Evolutionary conservation across 2,888 invertebrate species (phyloP), one percentile per base, ranked within the genome.

Genomic region (Drosophila cognata): DNA sequence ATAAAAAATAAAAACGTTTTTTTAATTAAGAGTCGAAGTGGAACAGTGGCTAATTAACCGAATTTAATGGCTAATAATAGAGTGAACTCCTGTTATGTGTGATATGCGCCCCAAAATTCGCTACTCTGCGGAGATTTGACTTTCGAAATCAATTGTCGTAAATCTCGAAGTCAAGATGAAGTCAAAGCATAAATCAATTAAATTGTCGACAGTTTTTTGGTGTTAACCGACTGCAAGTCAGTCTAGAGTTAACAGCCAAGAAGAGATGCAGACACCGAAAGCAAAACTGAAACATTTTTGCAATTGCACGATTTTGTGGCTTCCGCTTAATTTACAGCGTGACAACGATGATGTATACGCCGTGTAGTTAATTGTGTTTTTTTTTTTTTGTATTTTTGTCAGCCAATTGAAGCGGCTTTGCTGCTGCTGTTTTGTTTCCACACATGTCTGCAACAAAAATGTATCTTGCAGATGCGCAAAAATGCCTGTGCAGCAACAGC

Each of bases 151-250:
- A 81, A 80, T 82, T 86, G 80, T 72, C 67, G 55, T 80, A 72
- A 74, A 80, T 77, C 67, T 73, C 59, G 33, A 46, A 60, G 66
- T n/a, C 57, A 58, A 81, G 71, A 76, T 51, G 46, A 46, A 46
- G 56, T 46, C 59, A 71, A 64, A 53, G 57, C 75, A 80, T 84
- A 86, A 82, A 79, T 86, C 87, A 86, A 84, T 88, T 84, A 81
- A 84, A 75, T 48, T 74, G 77, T 80, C 84, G 72, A 83, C 79
- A 79, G 77, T 77, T 77, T 77, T 82, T 84, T 79, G 77, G 75
- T 76, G 81, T 75, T 57, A 56, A 28, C 56, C 18, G 33, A 66
- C 56, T 43, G 56, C 35, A 69, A 65, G 25, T 25, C 41, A 53
- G 66, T 46, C 8, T 4, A 2, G 2, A 46, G 16, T 46, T 25